Conservation (phyloP, 2,888 invertebrate genomes). For the Cephonodes hylas region DNA sequence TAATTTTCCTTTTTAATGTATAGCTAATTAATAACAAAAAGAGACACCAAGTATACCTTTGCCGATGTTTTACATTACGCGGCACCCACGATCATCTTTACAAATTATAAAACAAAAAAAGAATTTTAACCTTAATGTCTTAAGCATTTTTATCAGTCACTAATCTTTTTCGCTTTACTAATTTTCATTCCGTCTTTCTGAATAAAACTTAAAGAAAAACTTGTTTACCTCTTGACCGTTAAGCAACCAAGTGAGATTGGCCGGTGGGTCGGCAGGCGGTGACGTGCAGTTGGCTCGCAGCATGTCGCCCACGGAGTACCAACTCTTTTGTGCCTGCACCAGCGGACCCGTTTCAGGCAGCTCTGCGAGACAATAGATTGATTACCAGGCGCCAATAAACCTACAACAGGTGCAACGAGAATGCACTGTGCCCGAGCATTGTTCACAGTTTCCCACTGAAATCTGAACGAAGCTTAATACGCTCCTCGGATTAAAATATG, state of each 20-base stretch:
- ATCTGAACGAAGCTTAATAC: background rate
- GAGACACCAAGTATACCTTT: too few species aligned
- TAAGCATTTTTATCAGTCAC: too few species aligned
- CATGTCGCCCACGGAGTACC: constrained; percentile 85
- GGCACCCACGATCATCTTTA: too few species aligned
- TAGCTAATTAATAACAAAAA: too few species aligned
- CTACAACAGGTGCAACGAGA: background rate
- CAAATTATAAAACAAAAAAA: too few species aligned
- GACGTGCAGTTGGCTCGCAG: constrained; percentile 86
- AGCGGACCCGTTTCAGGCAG: constrained; percentile 83
- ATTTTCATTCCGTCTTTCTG: too few species aligned
- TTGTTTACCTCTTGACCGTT: constrained; percentile 82
- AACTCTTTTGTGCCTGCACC: constrained; percentile 84
- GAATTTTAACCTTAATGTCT: too few species aligned
- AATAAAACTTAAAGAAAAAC: background rate
- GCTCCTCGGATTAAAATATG: background rate
- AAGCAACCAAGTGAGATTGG: constrained; percentile 84
- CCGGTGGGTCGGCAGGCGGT: constrained; percentile 84
- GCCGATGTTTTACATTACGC: too few species aligned
- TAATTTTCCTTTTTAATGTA: too few species aligned
- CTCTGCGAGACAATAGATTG: constrained; percentile 64
- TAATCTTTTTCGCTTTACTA: too few species aligned
- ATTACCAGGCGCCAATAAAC: background rate
- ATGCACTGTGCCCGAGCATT: background rate
- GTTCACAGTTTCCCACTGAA: background rate